Evolutionary conservation across 30 jellyfish, hydroid and myxozoan species (phyloP), one percentile per base, ranked within the genome.

Genomic region (Aurelia coerulea): DNA sequence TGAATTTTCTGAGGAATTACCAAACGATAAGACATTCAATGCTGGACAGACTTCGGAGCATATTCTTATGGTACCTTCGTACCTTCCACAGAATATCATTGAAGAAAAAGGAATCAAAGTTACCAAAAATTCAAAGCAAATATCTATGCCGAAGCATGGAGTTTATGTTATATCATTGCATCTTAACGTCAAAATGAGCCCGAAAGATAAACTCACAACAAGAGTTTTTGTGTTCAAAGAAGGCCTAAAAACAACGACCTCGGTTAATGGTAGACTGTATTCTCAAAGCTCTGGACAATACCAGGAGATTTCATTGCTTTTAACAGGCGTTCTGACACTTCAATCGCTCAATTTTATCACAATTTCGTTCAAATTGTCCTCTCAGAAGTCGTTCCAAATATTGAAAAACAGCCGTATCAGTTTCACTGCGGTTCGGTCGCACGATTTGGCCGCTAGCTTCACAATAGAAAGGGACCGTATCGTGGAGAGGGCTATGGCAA

Each of bases 81-180:
- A 64, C 70, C 23, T 88, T 7, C 96, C 96, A 23, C 31, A 68
- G 18, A 23, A 41, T 16, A 51, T 78, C 31, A 79, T 62, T 9
- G 34, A 76, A 5, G 15, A 77, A 19, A 51, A 76, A 19, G 37
- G 56, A 12, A 67, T 86, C 29, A 64, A 56, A 15, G 32, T 23
- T 6, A 7, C 23, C 1, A 67, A 35, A 19, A 80, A 12, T 13
- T 2, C 49, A 23, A 37, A 64, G 31, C 85, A 73, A 53, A 62
- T 88, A n/a, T 81, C 91, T 17, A 60, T 88, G 74, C 90, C 90
- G 13, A 68, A 64, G 16, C 89, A 72, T 42, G 96, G 96, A 34
- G 85, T 88, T 10, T 88, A 88, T 65, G 51, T 88, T 18, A 23
- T 88, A 1, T 31, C 84, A 58, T 15, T 88, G 15, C 76, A 88